A percentile compares a stretch with the other conserved stretches of the same genome.
phyloP scores from a whole-genome alignment of 2,113 vertebrate species.

The Lagenorhynchus albirostris region DNA sequence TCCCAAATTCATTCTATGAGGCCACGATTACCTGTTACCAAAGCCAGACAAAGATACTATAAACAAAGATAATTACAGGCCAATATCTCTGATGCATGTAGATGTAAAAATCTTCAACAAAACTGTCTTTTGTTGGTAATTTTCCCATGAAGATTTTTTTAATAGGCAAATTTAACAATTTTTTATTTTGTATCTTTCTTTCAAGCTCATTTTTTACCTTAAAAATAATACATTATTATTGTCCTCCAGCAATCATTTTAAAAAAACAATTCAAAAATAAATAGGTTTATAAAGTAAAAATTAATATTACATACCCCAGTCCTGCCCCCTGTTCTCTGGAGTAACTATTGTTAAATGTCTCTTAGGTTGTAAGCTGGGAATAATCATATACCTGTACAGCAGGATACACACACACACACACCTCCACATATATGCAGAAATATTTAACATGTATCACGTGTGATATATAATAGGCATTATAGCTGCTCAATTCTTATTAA shows the following conservation, averaged over 20 bases:
- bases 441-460: neutral
- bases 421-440: neutral
- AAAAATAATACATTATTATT: neutral
- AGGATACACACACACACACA: neutral
- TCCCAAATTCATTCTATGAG: neutral
- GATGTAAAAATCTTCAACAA: neutral
- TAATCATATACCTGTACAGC: neutral
- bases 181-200: slow-evolving; percentile 24
- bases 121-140: neutral
- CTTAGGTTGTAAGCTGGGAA: neutral
- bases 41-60: neutral
- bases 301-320: neutral
- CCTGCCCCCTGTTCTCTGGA: neutral
- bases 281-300: slow-evolving; percentile 5
- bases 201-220: neutral
- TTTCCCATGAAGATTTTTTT: neutral
- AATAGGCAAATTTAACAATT: neutral
- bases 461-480: neutral
- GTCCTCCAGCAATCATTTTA: neutral
- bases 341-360: neutral
- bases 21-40: neutral
- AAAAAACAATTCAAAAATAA: neutral
- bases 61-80: neutral
- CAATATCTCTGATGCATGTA: neutral
- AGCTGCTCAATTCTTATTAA: neutral